Evolutionary conservation across 1,140 invertebrate genomes (phyloP), one percentile per base, ranked within the genome.

Genomic region (Macrobrachium rosenbergii): DNA sequence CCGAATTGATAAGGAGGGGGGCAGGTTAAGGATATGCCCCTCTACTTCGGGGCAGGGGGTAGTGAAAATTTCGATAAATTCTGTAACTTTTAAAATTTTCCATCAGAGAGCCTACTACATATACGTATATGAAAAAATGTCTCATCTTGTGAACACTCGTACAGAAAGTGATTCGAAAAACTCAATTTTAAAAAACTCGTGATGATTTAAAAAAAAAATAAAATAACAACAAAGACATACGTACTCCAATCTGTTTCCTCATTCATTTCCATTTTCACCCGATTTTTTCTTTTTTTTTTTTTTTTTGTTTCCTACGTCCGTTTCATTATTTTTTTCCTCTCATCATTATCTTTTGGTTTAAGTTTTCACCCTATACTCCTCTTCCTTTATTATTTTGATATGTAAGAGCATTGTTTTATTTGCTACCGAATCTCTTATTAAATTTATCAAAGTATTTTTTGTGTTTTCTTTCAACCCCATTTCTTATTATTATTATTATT

Each of bases 391-490:
- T 77, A 58, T 23, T 45, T 58, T 45, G 59, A 11, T 21, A n/a
- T 45, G 45, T n/a, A 52, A 45, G 45, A 23, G 11, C 75, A 45
- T 77, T 58, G 45, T 23, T 58, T 58, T 58, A 21, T 45, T 77
- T 77, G 45, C 75, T 58, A 77, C 52, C 52, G 75, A 77, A 45
- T 77, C 75, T 58, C 43, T 77, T 28, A 82, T 69, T 82, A 82
- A 82, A 82, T 63, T 28, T 82, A 73, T 72, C 28, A 59, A 73
- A 52, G 69, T 82, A 82, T 69, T 72, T 82, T 69, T 72, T 82
- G 81, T 82, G 67, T 82, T 82, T 82, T 82, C 45, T 82, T 82
- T 82, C 21, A 64, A 64, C 45, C 73, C 60, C 45, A 58, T 62
- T 82, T 82, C 14, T 58, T 58, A 23, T 77, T 77, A 58, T 16